Base-by-base conservation (phyloP, 2,888 invertebrate species). In the Danaus chrysippus region DNA sequence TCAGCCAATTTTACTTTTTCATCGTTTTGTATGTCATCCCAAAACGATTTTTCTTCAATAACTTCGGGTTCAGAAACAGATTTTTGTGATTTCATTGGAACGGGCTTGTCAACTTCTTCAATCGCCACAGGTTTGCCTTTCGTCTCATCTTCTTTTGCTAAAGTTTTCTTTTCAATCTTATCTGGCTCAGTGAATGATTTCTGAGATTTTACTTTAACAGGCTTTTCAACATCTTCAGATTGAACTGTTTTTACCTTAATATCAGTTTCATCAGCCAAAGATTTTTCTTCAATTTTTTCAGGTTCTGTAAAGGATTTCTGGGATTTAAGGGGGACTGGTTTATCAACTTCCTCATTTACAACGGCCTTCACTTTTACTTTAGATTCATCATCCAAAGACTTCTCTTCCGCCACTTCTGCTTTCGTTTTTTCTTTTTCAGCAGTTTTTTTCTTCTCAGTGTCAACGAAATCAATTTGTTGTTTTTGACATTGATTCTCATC, bases 11-110 rank as follows among this genome's bases (percentile, higher is more conserved):
- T 79, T 10, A 71, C 62, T 61, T 70, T 68, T 42, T 70, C 76
- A 54, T 73, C 74, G 70, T 82, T 76, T 64, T 76, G 70, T 42
- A 78, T 70, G 42, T 87, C 83, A 63, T 85, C 86, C 86, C 85
- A 86, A 49, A 83, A 76, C 3, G 82, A 79, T 59, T 79, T 81
- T 68, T 81, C 78, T 67, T 83, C 81, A 52, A 73, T 75, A 13
- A 71, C 64, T 70, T 84, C 85, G 15, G 77, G 76, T 70, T 82
- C 78, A 10, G 80, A 74, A 0, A 77, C 54, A 12, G 79, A 78
- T 67, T 84, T 86, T 43, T 72, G 77, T 5, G 78, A 66, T 67
- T 86, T 85, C 66, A 81, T 77, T n/a, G 81, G 69, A 1, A 79
- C 65, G 5, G 78, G 77, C 61, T 82, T 75, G 46, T 83, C 81